These are phyloP conservation scores for Cepaea hortensis DNA, from an alignment of 2,888 invertebrate genomes.

Conservation along the genomic window DNA sequence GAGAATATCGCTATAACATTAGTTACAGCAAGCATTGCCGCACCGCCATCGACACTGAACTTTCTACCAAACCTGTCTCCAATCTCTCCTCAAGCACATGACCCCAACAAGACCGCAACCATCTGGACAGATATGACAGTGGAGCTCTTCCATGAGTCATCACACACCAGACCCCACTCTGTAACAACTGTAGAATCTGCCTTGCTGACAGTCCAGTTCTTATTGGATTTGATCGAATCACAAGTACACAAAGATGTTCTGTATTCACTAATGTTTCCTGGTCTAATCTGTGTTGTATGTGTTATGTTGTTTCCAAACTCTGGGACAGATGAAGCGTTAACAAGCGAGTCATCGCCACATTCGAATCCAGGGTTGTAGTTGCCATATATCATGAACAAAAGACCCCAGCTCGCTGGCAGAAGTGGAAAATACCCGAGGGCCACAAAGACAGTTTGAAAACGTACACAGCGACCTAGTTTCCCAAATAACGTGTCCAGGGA, in stretches of 20 bases:
- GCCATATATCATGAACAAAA: slow-evolving; percentile 61
- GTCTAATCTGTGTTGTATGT: background rate
- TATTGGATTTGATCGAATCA: too few species aligned
- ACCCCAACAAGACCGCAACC: background rate
- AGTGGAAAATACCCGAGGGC: slow-evolving; percentile 49
- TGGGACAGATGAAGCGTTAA: background rate
- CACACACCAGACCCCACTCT: slow-evolving; percentile 2
- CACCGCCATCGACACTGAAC: background rate
- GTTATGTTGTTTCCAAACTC: background rate
- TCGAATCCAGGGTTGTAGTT: slow-evolving; percentile 58
- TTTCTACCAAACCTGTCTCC: background rate
- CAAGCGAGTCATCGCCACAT: slow-evolving; percentile 37
- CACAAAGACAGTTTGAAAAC: slow-evolving; percentile 56
- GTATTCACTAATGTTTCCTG: background rate
- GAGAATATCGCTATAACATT: background rate
- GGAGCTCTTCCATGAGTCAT: background rate
- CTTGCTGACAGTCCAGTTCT: background rate
- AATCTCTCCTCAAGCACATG: background rate
- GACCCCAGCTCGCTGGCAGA: slow-evolving; percentile 56
- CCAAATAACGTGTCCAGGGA: slow-evolving; percentile 54
- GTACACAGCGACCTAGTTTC: slow-evolving; percentile 57
- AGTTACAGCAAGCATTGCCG: background rate
- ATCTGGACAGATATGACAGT: background rate
- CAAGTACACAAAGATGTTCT: background rate
- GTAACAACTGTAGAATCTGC: background rate